Evolutionary conservation across 2,797 vertebrate genomes (phyloP).

Genomic region (Mormyrops attenuatus): DNA sequence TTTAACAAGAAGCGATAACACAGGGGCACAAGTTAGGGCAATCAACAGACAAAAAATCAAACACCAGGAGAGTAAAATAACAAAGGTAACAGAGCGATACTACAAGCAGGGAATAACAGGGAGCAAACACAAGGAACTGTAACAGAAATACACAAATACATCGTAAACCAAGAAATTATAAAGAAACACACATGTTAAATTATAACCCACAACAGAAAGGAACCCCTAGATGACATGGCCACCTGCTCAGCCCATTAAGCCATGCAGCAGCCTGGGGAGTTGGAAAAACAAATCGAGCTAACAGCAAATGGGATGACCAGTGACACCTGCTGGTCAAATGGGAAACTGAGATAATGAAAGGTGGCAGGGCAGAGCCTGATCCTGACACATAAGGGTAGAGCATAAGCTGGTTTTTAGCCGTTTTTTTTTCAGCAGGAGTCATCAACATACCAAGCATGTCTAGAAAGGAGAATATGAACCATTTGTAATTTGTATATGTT

Average conservation of each 20-base stretch:
- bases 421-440: not conserved
- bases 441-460: not conserved
- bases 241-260: not conserved
- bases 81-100: not conserved
- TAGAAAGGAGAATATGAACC: not conserved
- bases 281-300: not conserved
- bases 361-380: not conserved
- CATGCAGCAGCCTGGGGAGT: not conserved
- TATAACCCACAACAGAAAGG: not conserved
- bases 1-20: not conserved
- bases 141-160: not conserved
- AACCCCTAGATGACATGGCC: not conserved
- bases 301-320: not conserved
- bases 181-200: not conserved
- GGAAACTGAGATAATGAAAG: not conserved
- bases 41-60: not conserved
- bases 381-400: not conserved
- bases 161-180: not conserved
- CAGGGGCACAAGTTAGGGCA: not conserved
- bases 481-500: not conserved
- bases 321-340: not conserved
- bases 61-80: not conserved
- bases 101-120: not conserved
- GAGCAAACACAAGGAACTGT: not conserved
- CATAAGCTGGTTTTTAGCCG: not conserved